phyloP scores from a whole-genome alignment of 1,140 invertebrate species.

The Liolophura sinensis region DNA sequence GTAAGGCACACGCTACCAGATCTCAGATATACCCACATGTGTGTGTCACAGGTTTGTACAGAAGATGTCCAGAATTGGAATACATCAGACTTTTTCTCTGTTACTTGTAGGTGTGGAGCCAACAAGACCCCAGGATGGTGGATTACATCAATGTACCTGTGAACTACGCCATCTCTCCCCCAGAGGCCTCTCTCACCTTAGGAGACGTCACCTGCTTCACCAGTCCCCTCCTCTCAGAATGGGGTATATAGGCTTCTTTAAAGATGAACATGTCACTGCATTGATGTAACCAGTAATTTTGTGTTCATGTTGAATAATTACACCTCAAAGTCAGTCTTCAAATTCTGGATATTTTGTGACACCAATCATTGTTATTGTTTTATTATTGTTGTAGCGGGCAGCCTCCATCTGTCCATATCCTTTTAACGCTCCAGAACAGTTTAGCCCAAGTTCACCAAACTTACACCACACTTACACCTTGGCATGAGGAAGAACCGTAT shows the following conservation, averaged over 20 bases:
- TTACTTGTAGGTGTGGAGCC: slow-evolving; percentile 54
- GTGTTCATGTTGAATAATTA: neutral
- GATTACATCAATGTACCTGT: slow-evolving; percentile 59
- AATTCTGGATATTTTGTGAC: too few relatives aligned
- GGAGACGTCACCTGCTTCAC: slow-evolving; percentile 56
- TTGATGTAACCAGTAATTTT: neutral
- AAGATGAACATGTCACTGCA: neutral
- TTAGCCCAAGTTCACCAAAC: too few relatives aligned
- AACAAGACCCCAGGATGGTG: slow-evolving; percentile 44
- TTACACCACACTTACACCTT: too few relatives aligned
- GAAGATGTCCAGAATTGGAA: neutral
- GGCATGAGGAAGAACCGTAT: too few relatives aligned
- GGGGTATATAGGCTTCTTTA: slow-evolving; percentile 32
- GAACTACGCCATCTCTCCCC: slow-evolving; percentile 51
- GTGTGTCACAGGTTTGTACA: neutral
- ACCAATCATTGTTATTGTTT: too few relatives aligned
- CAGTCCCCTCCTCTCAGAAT: slow-evolving; percentile 43
- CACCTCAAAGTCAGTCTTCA: neutral
- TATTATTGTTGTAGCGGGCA: too few relatives aligned
- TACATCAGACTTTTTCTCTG: neutral
- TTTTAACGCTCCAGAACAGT: too few relatives aligned
- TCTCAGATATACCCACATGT: neutral
- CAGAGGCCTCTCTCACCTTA: slow-evolving; percentile 31
- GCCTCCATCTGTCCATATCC: too few relatives aligned
- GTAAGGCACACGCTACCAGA: neutral